Percentiles rank a stretch among this genome's conserved stretches.
phyloP scores from a whole-genome alignment of 35 echinoderm and acorn worm species.

The Diadema setosum region DNA sequence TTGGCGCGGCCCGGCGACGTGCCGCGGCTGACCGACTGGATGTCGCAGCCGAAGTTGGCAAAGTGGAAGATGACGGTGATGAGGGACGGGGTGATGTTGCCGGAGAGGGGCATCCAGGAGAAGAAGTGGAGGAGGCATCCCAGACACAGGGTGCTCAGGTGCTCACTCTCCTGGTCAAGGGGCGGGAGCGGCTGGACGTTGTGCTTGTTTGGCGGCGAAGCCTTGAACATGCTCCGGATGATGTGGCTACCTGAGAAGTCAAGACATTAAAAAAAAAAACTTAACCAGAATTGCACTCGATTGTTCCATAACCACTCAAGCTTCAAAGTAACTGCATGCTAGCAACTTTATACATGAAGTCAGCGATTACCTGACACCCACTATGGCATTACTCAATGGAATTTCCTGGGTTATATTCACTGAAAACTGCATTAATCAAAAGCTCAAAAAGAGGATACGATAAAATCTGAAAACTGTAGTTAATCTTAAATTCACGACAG shows the following conservation, averaged over 20 bases:
- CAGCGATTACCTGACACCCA: too few relatives aligned
- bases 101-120: slow-evolving; percentile 89
- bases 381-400: too few relatives aligned
- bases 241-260: slow-evolving; percentile 71
- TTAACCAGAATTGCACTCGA: too few relatives aligned
- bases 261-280: too few relatives aligned
- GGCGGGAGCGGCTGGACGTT: slow-evolving; percentile 88
- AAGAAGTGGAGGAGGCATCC: slow-evolving; percentile 85
- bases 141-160: slow-evolving; percentile 59
- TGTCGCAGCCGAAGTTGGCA: slow-evolving; percentile 98
- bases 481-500: too few relatives aligned
- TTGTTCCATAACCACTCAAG: too few relatives aligned
- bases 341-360: too few relatives aligned
- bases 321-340: too few relatives aligned
- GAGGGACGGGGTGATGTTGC: slow-evolving; percentile 74
- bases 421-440: too few relatives aligned
- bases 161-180: slow-evolving; percentile 96
- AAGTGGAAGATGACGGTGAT: slow-evolving; percentile 96
- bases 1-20: slow-evolving; percentile 39
- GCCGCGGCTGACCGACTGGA: slow-evolving; percentile 69
- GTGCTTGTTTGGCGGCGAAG: slow-evolving; percentile 72
- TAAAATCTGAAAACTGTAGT: too few relatives aligned
- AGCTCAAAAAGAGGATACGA: too few relatives aligned
- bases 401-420: too few relatives aligned
- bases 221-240: slow-evolving; percentile 92